phyloP scores from a whole-genome alignment of 1,140 invertebrate genomes.

The Bombus impatiens region DNA sequence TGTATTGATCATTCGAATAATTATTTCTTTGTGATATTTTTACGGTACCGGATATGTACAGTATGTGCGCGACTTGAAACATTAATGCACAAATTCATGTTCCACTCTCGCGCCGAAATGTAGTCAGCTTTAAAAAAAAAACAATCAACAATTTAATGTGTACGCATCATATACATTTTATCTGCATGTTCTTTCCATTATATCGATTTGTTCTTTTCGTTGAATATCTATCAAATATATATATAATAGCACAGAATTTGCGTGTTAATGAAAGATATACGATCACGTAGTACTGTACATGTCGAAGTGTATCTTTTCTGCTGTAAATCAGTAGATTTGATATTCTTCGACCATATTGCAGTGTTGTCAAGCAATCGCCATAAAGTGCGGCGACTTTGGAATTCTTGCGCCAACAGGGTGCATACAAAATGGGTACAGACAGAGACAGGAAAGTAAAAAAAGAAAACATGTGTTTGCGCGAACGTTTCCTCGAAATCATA shows the following conservation, averaged over 20 bases:
- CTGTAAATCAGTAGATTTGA: neutral
- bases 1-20: neutral
- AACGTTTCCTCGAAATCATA: constrained; percentile 37
- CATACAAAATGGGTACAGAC: neutral
- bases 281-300: neutral
- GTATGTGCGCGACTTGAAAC: neutral
- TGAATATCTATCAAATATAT: neutral
- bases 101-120: neutral
- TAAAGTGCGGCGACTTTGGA: constrained; percentile 15
- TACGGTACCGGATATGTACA: neutral
- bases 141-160: neutral
- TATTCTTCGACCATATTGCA: constrained; percentile 22
- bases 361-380: neutral
- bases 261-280: neutral
- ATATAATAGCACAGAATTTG: constrained; percentile 5
- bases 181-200: neutral
- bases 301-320: constrained; percentile 14
- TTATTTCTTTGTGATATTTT: neutral
- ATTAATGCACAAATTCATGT: constrained; percentile 18
- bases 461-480: neutral
- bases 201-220: neutral
- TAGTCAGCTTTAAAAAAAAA: constrained; percentile 1
- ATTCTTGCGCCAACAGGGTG: neutral
- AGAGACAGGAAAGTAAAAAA: constrained; percentile 15
- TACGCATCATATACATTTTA: neutral